These are phyloP conservation scores for Neodiprion fabricii DNA, from an alignment of 1,140 invertebrate genomes.

Conservation along the genomic window DNA sequence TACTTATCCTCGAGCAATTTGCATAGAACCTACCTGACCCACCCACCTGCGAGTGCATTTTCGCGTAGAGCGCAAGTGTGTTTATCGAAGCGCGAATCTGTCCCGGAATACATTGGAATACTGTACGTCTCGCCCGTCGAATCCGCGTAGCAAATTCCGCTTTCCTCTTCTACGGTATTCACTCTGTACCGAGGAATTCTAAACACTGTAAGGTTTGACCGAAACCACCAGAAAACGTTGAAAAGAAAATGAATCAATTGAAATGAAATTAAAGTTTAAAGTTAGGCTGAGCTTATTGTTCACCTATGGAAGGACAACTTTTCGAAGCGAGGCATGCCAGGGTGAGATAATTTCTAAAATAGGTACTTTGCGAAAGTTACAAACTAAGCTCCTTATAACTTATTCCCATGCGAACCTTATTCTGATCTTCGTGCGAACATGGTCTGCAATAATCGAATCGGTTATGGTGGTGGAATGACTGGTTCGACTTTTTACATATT, in stretches of 20 bases:
- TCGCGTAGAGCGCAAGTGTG: conserved; percentile 1
- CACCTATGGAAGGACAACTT: not conserved
- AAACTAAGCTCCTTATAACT: too few species aligned
- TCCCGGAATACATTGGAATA: not conserved
- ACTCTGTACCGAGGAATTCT: not conserved
- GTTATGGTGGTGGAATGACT: too few species aligned
- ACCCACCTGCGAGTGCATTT: not conserved
- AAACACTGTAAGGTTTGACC: not conserved
- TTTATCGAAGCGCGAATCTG: not conserved
- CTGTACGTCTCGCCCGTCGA: too few species aligned
- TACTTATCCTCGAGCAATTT: not conserved
- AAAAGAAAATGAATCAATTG: too few species aligned
- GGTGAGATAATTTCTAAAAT: not conserved
- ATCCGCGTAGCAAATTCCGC: not conserved
- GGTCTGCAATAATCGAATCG: too few species aligned
- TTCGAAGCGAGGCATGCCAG: not conserved
- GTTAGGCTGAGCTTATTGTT: not conserved
- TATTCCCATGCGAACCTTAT: too few species aligned
- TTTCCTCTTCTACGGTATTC: not conserved
- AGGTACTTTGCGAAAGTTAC: not conserved
- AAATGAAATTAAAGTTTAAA: not conserved
- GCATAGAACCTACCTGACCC: not conserved
- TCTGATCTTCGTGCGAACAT: too few species aligned
- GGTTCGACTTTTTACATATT: too few species aligned
- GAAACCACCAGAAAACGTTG: not conserved